Evolutionary conservation across 2,113 vertebrate genomes (phyloP).

Genomic region (Coptodon rendalli): DNA sequence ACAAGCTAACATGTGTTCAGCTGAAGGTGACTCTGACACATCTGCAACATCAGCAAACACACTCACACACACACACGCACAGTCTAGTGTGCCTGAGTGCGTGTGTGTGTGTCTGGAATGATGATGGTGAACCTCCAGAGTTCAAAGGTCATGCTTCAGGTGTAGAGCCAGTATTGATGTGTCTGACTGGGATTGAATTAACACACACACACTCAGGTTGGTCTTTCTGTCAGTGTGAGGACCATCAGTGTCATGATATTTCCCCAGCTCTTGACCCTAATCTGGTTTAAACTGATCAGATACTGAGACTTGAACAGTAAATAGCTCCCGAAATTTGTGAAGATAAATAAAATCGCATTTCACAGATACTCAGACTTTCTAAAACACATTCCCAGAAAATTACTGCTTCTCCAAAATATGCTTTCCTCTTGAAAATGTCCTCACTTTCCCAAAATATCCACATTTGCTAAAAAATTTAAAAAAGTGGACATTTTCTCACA

Average conservation of each 20-base stretch:
- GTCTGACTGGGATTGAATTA: conserved; percentile 39
- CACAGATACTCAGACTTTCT: not conserved
- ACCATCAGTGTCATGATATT: not conserved
- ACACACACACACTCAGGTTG: not conserved
- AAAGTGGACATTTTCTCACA: not conserved
- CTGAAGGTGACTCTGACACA: not conserved
- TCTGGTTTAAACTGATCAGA: not conserved
- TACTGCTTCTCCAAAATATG: accelerated
- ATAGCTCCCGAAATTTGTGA: accelerated
- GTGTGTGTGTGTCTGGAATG: not conserved
- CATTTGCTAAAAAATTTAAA: not conserved
- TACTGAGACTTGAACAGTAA: accelerated
- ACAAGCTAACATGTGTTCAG: not conserved
- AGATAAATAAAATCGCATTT: not conserved
- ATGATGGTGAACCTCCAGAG: conserved; percentile 1
- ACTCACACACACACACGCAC: not conserved
- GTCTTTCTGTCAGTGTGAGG: not conserved
- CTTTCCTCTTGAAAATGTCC: not conserved
- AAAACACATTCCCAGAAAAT: not conserved
- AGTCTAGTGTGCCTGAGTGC: not conserved
- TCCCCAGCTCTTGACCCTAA: not conserved
- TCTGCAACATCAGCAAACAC: not conserved
- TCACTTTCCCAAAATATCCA: not conserved
- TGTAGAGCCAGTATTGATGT: conserved; percentile 50
- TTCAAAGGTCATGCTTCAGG: conserved; percentile 40